phyloP scores from a whole-genome alignment of 1,140 invertebrate genomes.

The Antheraea pernyi region DNA sequence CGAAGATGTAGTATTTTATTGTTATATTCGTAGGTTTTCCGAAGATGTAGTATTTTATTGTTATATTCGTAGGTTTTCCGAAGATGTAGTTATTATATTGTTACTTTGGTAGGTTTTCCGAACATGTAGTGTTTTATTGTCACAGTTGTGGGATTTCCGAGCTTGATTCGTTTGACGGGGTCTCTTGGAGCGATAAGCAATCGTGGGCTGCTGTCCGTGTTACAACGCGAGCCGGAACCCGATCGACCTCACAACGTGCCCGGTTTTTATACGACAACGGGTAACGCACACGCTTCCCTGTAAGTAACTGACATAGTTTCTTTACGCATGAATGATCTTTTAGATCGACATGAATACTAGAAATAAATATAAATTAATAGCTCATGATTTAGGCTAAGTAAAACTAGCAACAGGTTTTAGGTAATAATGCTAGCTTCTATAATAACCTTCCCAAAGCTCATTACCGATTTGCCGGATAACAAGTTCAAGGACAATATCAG shows the following conservation, averaged over 20 bases:
- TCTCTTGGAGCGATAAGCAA: constrained; percentile 64
- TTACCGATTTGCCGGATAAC: no score
- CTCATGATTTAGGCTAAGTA: no score
- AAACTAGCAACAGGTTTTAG: no score
- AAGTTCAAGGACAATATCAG: no score
- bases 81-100: no score
- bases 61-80: no score
- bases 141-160: constrained; percentile 36
- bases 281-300: constrained; percentile 42
- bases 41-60: background rate
- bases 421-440: no score
- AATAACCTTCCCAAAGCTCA: no score
- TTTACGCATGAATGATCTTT: no score
- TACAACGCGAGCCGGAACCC: constrained; percentile 47
- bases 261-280: constrained; percentile 57
- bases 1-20: no score
- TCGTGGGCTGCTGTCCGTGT: constrained; percentile 48
- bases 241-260: constrained; percentile 69
- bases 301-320: constrained; percentile 27
- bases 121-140: background rate
- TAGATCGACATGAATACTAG: no score
- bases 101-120: background rate
- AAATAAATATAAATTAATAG: no score
- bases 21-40: background rate
- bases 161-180: constrained; percentile 54